Evolutionary conservation across 1,140 invertebrate genomes (phyloP), one percentile per base, ranked within the genome.

Genomic region (Oscheius sp.): DNA sequence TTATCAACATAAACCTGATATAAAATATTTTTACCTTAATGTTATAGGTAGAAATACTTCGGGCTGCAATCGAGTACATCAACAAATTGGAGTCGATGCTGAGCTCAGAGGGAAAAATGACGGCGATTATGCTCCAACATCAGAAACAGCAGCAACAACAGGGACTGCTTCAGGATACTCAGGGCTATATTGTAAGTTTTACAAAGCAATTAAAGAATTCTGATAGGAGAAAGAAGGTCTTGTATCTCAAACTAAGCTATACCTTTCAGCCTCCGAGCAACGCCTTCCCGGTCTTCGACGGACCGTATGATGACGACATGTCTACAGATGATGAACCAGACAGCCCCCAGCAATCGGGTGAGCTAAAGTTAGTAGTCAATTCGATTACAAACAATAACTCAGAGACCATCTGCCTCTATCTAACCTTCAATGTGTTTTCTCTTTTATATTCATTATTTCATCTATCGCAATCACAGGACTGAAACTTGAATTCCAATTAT

Each of bases 41-140:
- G 7, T 58, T 64, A 15, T 29, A 68, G 66, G 66, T 98, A 62
- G 95, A 98, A 86, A 97, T 98, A 77, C 88, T 98, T 23, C 88
- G 94, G 74, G 94, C 94, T 82, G 95, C 95, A 36, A 98, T 98
- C 80, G 95, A 97, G 79, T 97, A 98, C 85, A 98, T 98, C 77
- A 94, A 97, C 84, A 92, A 91, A 79, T 86, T 97, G 74, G 95
- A 97, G 78, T 84, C 86, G 52, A 78, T 88, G 76, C 79, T 88
- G 36, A 76, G 77, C 45, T 38, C 42, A 31, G 73, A 77, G 1
- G 82, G 77, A 31, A 84, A 84, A 68, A 77, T 79, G 67, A 84
- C 78, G 0, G 68, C 68, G 31, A 79, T 84, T 10, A 79, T 83
- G 83, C 32, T 58, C 13, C 18, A 75, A 7, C 76, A 76, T 23